Evolutionary conservation across 2,113 vertebrate genomes (phyloP).

Genomic region (Microtus ochrogaster): DNA sequence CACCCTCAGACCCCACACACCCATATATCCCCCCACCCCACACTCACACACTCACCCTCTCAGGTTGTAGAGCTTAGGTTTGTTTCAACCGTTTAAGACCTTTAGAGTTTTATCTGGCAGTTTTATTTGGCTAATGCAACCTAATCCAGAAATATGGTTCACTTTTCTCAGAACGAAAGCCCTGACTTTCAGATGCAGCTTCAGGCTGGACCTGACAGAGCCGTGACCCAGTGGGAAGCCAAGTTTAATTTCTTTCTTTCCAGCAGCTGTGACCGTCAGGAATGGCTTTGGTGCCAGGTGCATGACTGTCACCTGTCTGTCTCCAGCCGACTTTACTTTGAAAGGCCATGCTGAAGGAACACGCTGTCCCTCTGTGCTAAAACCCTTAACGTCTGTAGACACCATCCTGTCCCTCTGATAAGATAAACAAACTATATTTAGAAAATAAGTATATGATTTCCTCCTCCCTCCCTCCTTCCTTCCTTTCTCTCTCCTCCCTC

Average conservation of each 20-base stretch:
- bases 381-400: not conserved
- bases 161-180: slow-evolving; percentile 5
- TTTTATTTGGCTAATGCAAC: slow-evolving; percentile 45
- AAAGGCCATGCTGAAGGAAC: not conserved
- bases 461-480: not conserved
- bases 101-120: slow-evolving; percentile 30
- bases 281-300: not conserved
- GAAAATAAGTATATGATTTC: not conserved
- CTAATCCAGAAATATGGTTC: not conserved
- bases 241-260: slow-evolving; percentile 60
- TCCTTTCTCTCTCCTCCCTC: accelerated
- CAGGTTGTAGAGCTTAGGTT: not conserved
- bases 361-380: not conserved
- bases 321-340: not conserved
- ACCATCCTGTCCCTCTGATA: not conserved
- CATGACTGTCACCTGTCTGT: not conserved
- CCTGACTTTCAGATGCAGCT: not conserved
- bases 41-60: not conserved
- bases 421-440: not conserved
- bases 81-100: not conserved
- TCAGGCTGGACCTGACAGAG: not conserved
- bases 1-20: not conserved
- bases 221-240: not conserved
- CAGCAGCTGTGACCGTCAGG: not conserved
- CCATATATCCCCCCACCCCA: no score